These are phyloP conservation scores for Vanessa atalanta DNA, from an alignment of 1,140 invertebrate species.

Conservation along the genomic window DNA sequence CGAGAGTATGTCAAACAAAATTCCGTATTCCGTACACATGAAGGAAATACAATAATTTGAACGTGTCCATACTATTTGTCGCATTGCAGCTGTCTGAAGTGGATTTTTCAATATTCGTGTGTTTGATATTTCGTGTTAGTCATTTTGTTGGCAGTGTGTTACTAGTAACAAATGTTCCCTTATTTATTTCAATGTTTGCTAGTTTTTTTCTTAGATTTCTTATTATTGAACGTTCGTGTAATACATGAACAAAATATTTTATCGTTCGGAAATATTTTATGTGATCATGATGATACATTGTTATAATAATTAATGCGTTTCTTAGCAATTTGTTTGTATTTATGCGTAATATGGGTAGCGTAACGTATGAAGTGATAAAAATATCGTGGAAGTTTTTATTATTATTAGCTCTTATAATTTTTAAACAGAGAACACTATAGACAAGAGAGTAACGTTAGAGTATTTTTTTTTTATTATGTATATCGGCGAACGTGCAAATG, in stretches of 20 bases:
- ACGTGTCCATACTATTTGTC: slow-evolving; percentile 71
- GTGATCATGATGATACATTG: not conserved
- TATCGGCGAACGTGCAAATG: too few species aligned
- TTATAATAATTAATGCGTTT: not conserved
- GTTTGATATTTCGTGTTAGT: slow-evolving; percentile 45
- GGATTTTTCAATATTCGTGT: slow-evolving; percentile 60
- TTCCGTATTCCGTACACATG: slow-evolving; percentile 59
- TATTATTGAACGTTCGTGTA: not conserved
- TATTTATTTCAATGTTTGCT: slow-evolving; percentile 11
- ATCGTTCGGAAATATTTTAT: not conserved
- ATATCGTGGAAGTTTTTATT: too few species aligned
- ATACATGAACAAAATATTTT: not conserved
- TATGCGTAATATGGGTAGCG: not conserved
- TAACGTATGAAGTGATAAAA: too few species aligned
- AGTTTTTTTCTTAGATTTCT: slow-evolving; percentile 7
- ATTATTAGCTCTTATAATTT: too few species aligned
- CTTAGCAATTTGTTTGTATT: not conserved
- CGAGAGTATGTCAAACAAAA: slow-evolving; percentile 57
- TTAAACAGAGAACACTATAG: too few species aligned
- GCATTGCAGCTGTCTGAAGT: slow-evolving; percentile 58
- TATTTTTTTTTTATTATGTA: too few species aligned
- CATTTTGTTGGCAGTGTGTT: slow-evolving; percentile 39
- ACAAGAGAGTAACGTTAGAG: too few species aligned
- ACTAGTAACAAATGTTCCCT: slow-evolving; percentile 13
- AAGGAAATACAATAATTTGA: slow-evolving; percentile 70